A percentile compares a stretch with the other conserved stretches of the same genome.
Conservation (phyloP, 1,140 invertebrate genomes). For the Rhopalosiphum padi region DNA sequence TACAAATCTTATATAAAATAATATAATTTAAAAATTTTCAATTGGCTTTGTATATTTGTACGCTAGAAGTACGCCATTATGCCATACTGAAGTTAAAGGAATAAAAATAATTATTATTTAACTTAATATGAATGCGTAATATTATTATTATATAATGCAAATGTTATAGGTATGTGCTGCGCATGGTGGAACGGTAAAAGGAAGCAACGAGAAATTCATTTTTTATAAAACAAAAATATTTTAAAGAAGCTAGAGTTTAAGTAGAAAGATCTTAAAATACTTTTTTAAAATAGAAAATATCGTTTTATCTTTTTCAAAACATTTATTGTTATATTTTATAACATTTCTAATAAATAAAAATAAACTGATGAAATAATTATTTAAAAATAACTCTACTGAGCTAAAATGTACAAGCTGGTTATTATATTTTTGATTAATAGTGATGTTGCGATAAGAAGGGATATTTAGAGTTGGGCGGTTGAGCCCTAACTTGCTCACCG, state of each 20-base stretch:
- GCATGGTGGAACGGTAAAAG: neutral
- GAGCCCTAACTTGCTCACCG: neutral
- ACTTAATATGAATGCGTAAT: neutral
- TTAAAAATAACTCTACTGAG: neutral
- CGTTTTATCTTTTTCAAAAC: neutral
- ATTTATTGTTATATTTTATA: neutral
- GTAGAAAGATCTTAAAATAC: neutral
- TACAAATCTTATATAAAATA: neutral
- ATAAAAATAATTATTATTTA: neutral
- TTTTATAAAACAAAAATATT: neutral
- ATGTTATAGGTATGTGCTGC: neutral
- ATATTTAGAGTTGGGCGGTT: neutral
- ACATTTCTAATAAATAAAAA: neutral
- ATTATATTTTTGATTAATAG: neutral
- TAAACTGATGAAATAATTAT: neutral
- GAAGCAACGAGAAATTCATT: too few species aligned
- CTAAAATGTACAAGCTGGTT: neutral
- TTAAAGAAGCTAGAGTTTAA: neutral
- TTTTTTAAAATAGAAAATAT: neutral
- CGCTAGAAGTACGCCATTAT: neutral
- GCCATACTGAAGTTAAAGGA: neutral
- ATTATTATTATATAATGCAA: neutral
- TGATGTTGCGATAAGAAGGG: neutral
- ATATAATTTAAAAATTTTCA: neutral
- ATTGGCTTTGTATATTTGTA: neutral